phyloP scores from a whole-genome alignment of 1,140 invertebrate species.

The Aphelenchoides besseyi region DNA sequence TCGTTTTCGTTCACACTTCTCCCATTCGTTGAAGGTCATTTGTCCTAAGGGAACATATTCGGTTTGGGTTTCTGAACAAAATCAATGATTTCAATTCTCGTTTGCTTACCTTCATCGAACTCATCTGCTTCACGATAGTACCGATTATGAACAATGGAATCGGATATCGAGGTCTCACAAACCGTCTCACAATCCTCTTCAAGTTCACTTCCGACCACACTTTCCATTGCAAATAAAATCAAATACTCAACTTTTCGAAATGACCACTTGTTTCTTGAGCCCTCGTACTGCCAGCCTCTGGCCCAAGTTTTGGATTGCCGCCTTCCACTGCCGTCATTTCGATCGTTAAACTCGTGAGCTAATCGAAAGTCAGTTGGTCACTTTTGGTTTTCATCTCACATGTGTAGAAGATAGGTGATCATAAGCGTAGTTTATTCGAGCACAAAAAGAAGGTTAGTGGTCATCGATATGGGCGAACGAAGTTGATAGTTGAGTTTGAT shows the following conservation, averaged over 20 bases:
- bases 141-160: conserved; percentile 11
- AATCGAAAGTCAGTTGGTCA: no score
- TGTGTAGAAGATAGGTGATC: no score
- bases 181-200: conserved; percentile 8
- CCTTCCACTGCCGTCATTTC: no score
- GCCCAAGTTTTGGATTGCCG: no score
- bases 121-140: conserved; percentile 12
- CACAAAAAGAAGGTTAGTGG: no score
- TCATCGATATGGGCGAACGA: no score
- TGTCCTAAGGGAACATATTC: conserved; percentile 9
- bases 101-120: background rate
- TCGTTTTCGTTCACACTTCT: conserved; percentile 15
- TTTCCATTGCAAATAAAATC: background rate
- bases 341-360: no score
- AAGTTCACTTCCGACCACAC: background rate
- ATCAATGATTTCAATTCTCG: background rate
- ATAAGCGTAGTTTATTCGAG: no score
- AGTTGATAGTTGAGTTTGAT: no score
- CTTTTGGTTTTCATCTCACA: no score
- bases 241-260: background rate
- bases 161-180: conserved; percentile 1
- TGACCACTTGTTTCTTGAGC: no score
- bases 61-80: background rate
- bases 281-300: no score
- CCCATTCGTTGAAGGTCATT: conserved; percentile 17